Percentiles rank a stretch among this genome's conserved stretches.
These are phyloP conservation scores for Heliconius nattereri DNA, from an alignment of 1,140 invertebrate genomes.

Conservation along the genomic window DNA sequence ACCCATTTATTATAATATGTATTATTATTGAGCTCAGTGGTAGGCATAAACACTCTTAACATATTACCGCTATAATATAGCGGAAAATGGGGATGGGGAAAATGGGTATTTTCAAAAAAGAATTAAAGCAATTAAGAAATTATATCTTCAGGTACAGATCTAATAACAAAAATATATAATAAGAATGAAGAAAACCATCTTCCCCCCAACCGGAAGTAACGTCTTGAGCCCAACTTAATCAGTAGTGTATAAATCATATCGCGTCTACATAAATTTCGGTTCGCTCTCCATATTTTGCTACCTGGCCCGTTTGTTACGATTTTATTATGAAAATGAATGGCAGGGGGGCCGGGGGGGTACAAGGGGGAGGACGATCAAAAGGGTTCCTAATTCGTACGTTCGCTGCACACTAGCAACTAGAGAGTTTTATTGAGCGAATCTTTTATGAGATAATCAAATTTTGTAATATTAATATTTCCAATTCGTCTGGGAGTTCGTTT, in stretches of 20 bases:
- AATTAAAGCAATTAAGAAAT: too few species aligned
- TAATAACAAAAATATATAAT: neutral
- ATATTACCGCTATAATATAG: too few species aligned
- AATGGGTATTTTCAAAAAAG: too few species aligned
- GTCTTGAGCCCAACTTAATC: conserved; percentile 39
- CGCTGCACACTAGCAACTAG: conserved; percentile 75
- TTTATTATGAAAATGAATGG: conserved; percentile 81
- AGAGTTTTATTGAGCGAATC: conserved; percentile 77
- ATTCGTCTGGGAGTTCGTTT: conserved; percentile 69
- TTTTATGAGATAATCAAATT: conserved; percentile 81
- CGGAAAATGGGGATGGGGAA: too few species aligned
- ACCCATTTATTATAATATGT: neutral
- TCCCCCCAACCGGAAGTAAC: conserved; percentile 2
- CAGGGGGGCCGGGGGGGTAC: conserved; percentile 44
- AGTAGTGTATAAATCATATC: conserved; percentile 68
- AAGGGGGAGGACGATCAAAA: conserved; percentile 61
- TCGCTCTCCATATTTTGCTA: conserved; percentile 78
- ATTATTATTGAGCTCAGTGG: neutral
- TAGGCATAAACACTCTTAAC: too few species aligned
- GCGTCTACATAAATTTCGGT: conserved; percentile 69
- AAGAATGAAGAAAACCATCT: neutral
- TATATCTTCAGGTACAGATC: neutral
- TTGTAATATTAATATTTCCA: conserved; percentile 78
- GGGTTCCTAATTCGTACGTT: conserved; percentile 79
- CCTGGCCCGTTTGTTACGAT: conserved; percentile 78